Evolutionary conservation across 1,140 invertebrate genomes (phyloP).

Genomic region (Pseudomyrmex dendroicus): DNA sequence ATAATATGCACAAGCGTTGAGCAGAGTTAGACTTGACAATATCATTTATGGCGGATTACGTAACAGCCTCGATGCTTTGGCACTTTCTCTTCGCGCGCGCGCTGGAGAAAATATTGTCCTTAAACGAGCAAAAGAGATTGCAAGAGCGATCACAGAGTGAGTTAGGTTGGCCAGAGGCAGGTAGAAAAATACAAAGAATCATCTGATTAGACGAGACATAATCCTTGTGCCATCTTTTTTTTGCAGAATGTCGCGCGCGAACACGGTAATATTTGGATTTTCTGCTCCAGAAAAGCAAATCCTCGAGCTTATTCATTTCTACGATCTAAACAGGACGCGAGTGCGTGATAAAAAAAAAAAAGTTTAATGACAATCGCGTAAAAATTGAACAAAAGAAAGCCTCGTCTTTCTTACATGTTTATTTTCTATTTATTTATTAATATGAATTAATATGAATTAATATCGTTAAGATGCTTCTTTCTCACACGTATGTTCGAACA

Average conservation of each 20-base stretch:
- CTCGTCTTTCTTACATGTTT: too few species aligned
- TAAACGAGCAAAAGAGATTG: conserved; percentile 50
- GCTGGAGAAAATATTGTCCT: conserved; percentile 77
- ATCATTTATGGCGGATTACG: conserved; percentile 84
- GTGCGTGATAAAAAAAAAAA: not conserved
- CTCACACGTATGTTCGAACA: not conserved
- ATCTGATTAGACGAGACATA: conserved; percentile 23
- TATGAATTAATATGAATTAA: conserved; percentile 10
- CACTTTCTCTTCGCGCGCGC: conserved; percentile 80
- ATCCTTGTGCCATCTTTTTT: conserved; percentile 55
- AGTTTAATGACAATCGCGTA: conserved; percentile 14
- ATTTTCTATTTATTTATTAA: not conserved
- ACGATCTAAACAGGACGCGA: not conserved
- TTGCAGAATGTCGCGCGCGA: not conserved
- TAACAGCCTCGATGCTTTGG: conserved; percentile 77
- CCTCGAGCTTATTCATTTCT: not conserved
- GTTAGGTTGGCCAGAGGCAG: not conserved
- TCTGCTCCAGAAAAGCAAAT: not conserved
- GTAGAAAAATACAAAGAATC: conserved; percentile 5
- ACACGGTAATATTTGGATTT: not conserved
- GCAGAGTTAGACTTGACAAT: conserved; percentile 78
- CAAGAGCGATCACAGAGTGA: conserved; percentile 20
- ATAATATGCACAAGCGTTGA: conserved; percentile 69
- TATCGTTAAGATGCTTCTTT: conserved; percentile 21
- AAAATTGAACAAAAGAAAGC: not conserved